These are phyloP conservation scores for Microplitis deprimator DNA, from an alignment of 2,888 invertebrate species.

Conservation along the genomic window DNA sequence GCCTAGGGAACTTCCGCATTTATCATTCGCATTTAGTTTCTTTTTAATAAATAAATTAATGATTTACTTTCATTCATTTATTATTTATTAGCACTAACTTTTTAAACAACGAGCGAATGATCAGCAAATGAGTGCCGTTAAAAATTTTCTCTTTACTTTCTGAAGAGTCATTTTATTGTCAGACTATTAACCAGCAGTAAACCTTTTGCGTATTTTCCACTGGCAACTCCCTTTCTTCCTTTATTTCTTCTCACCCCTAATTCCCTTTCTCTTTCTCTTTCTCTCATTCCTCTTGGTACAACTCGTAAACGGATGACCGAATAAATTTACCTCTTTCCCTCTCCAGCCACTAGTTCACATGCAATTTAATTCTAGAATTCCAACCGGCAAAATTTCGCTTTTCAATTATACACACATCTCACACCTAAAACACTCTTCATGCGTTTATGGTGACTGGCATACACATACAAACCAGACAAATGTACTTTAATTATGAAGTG, in stretches of 20 bases:
- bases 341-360: slow-evolving; percentile 28
- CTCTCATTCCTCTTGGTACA: slow-evolving; percentile 15
- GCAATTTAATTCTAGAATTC: slow-evolving; percentile 42
- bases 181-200: slow-evolving; percentile 41
- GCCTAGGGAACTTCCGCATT: no score
- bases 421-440: background rate
- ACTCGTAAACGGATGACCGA: slow-evolving; percentile 36
- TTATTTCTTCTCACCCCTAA: slow-evolving; percentile 22
- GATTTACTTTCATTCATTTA: no score
- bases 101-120: no score
- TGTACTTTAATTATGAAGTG: slow-evolving; percentile 29
- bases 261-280: slow-evolving; percentile 32
- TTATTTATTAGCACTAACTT: no score
- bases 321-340: slow-evolving; percentile 36
- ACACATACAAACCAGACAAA: slow-evolving; percentile 27
- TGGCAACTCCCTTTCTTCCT: slow-evolving; percentile 23
- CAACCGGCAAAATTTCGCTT: slow-evolving; percentile 33
- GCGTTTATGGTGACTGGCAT: no score
- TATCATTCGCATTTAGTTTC: no score
- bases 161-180: slow-evolving; percentile 34
- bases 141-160: slow-evolving; percentile 21
- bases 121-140: no score
- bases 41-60: no score
- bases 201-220: slow-evolving; percentile 36
- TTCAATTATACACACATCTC: slow-evolving; percentile 30